These are phyloP conservation scores for Phenganax marumi DNA, from an alignment of 92 coral and sea anemone genomes.

Conservation along the genomic window DNA sequence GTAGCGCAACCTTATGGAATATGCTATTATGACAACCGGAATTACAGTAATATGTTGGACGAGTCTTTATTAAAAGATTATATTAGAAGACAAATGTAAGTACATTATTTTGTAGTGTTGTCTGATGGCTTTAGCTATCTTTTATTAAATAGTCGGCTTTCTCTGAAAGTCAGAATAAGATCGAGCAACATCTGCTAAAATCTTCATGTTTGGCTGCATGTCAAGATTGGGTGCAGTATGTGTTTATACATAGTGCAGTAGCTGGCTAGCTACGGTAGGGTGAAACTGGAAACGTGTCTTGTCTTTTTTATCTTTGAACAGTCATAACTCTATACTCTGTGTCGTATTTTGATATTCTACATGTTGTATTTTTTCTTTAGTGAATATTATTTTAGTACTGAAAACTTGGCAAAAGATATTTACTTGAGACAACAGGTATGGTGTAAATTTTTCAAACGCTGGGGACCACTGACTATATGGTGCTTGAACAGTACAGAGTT, in stretches of 20 bases:
- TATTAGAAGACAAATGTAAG: constrained; percentile 92
- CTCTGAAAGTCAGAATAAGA: too few relatives aligned
- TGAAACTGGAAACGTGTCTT: neutral
- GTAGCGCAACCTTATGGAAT: constrained; percentile 58
- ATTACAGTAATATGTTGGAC: constrained; percentile 54
- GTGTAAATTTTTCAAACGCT: neutral
- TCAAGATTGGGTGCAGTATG: too few relatives aligned
- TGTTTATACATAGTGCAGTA: too few relatives aligned
- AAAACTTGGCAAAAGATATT: constrained; percentile 60
- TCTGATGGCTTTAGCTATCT: too few relatives aligned
- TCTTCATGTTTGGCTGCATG: too few relatives aligned
- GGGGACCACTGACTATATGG: too few relatives aligned
- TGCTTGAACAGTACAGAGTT: too few relatives aligned
- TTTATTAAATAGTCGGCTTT: too few relatives aligned
- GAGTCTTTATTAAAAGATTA: constrained; percentile 70
- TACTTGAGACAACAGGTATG: constrained; percentile 32
- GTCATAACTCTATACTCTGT: neutral
- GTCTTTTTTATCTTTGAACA: neutral
- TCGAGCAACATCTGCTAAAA: too few relatives aligned
- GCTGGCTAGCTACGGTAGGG: neutral
- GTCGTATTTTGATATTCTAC: neutral
- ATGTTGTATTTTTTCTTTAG: constrained; percentile 43
- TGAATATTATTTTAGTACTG: constrained; percentile 93
- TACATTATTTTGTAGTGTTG: neutral
- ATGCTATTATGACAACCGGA: constrained; percentile 73